Percentiles rank a stretch among this genome's conserved stretches.
These are phyloP conservation scores for Ips typographus DNA, from an alignment of 1,140 invertebrate genomes.

Conservation along the genomic window DNA sequence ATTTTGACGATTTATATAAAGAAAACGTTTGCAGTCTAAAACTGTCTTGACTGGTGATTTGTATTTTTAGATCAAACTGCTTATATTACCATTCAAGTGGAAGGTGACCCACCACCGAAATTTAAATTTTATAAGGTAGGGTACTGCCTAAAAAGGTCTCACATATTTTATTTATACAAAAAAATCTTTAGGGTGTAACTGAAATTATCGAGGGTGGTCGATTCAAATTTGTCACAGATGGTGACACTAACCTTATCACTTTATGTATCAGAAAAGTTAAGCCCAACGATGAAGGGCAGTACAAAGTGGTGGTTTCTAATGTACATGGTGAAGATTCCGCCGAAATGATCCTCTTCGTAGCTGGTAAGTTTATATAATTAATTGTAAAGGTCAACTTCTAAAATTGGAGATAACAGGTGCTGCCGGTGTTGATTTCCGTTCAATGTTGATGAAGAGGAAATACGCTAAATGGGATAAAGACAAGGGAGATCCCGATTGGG, in stretches of 20 bases:
- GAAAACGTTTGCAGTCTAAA: background rate
- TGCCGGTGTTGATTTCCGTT: constrained; percentile 97
- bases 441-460: constrained; percentile 95
- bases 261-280: constrained; percentile 95
- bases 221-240: constrained; percentile 89
- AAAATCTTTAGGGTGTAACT: constrained; percentile 61
- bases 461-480: constrained; percentile 92
- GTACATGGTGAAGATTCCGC: constrained; percentile 92
- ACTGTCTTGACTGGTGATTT: background rate
- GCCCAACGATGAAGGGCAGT: constrained; percentile 96
- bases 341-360: constrained; percentile 94
- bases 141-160: background rate
- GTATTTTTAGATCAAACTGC: constrained; percentile 75
- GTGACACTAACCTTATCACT: constrained; percentile 84
- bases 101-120: constrained; percentile 90
- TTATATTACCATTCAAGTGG: constrained; percentile 83
- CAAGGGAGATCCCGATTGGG: constrained; percentile 88
- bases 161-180: background rate
- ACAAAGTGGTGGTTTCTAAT: constrained; percentile 90
- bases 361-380: constrained; percentile 64
- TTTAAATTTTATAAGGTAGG: constrained; percentile 93
- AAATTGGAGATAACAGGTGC: constrained; percentile 65
- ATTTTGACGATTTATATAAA: background rate
- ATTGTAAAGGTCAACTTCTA: background rate
- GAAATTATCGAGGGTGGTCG: constrained; percentile 92